Percentiles rank a stretch among this genome's conserved stretches.
These are phyloP conservation scores for Drosophila suzukii DNA, from an alignment of 1,140 invertebrate genomes.

Conservation along the genomic window DNA sequence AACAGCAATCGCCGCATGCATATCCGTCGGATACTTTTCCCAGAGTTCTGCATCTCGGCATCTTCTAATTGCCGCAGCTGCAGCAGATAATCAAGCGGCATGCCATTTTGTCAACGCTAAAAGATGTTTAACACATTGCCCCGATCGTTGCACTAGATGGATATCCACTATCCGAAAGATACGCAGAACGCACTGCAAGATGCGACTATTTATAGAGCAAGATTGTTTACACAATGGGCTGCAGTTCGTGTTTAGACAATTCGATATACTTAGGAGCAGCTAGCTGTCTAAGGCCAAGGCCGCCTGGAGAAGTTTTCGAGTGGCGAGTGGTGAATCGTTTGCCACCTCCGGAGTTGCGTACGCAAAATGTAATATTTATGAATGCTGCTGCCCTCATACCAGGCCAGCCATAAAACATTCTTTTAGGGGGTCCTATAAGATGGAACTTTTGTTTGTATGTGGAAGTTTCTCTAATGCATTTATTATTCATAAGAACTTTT, in stretches of 20 bases:
- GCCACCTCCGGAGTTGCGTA: conserved; percentile 46
- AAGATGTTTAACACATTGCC: conserved; percentile 81
- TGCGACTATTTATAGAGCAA: conserved; percentile 39
- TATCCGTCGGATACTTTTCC: conserved; percentile 76
- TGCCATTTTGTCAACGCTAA: conserved; percentile 79
- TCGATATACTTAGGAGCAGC: background rate
- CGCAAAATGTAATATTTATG: conserved; percentile 65
- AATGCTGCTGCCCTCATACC: conserved; percentile 15
- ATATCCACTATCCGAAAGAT: conserved; percentile 25
- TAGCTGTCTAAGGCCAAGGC: conserved; percentile 29
- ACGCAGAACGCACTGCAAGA: conserved; percentile 1
- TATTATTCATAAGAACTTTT: conserved; percentile 82
- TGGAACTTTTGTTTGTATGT: conserved; percentile 57
- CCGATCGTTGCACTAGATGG: conserved; percentile 3
- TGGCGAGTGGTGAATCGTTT: conserved; percentile 53
- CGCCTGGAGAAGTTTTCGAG: conserved; percentile 25
- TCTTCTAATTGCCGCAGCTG: conserved; percentile 76
- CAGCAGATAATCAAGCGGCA: conserved; percentile 32
- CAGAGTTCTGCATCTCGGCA: conserved; percentile 43
- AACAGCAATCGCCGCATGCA: conserved; percentile 26
- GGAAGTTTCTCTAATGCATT: conserved; percentile 75
- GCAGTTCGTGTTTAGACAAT: conserved; percentile 31
- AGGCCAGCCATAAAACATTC: conserved; percentile 33
- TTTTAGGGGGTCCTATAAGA: background rate
- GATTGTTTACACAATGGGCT: conserved; percentile 31